Base-by-base conservation (phyloP, 1,140 invertebrate species). In the Caerostris darwini region DNA sequence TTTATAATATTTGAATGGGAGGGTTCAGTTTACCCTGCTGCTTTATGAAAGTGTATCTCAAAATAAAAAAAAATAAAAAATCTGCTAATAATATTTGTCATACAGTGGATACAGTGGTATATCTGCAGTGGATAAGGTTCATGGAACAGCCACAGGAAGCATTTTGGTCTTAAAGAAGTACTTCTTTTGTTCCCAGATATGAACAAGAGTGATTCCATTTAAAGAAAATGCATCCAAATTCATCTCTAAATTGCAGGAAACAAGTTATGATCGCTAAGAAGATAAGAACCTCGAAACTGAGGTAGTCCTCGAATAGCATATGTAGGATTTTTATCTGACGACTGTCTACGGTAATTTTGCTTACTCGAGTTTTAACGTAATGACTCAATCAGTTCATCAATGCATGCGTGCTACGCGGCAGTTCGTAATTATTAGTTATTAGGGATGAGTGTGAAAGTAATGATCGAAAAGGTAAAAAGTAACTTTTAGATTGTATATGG, bases 121-220 rank as follows among this genome's bases (percentile, higher is more conserved):
- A 34, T 34, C 54, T 34, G 6, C 34, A 10, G 7, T 19, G 88
- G 88, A 71, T 59, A 90, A 77, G 88, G 88, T 90, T 90, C 88
- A 90, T 8, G 88, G 17, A 90, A 19, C 88, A 90, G n/a, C 3
- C 59, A 14, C 88, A 90, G 88, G 67, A 77, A 90, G 88, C 50
- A 90, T 69, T 87, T 61, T n/a, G 85, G 58, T 17, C 64, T 54
- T 57, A 77, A 77, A 57, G 17, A 34, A 50, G 12, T 53, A 58
- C 14, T 90, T 77, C 88, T 90, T 90, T 90, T 90, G 88, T 90
- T 77, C 67, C 57, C 12, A 57, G 57, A 50, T n/a, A 7, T 34
- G 82, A 88, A 54, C 14, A 57, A 53, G 86, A 88, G 17, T 19
- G 67, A n/a, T 14, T 69, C 19, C 67, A 69, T 34, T 77, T 77